Conservation (phyloP, 2,888 invertebrate species). For the Hoplodrina ambigua region DNA sequence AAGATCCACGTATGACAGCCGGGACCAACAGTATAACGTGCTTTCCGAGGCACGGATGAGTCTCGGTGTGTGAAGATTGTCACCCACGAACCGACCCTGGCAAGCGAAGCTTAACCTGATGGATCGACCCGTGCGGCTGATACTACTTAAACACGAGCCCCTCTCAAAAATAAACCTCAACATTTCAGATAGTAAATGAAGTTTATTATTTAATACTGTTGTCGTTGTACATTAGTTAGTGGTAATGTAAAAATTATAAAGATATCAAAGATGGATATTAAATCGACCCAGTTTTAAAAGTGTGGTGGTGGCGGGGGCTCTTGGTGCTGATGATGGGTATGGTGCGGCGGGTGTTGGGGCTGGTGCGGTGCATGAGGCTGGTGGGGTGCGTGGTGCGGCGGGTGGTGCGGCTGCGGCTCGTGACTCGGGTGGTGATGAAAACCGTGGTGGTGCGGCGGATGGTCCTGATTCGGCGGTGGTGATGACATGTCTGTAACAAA, state of each 20-base stretch:
- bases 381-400: conserved; percentile 52
- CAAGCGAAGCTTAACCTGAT: no score
- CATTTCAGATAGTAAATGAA: not conserved
- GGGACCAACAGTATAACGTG: no score
- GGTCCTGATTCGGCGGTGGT: conserved; percentile 55
- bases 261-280: not conserved
- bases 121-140: no score
- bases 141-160: no score
- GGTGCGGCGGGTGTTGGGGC: conserved; percentile 35
- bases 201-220: not conserved
- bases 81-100: no score
- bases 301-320: conserved; percentile 13
- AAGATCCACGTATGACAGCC: no score
- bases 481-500: conserved; percentile 63
- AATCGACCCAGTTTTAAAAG: not conserved
- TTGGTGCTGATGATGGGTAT: not conserved
- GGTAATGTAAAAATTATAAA: not conserved
- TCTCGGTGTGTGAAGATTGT: no score
- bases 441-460: conserved; percentile 54
- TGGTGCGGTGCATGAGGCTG: conserved; percentile 48
- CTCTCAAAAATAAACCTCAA: not conserved
- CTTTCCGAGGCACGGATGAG: no score
- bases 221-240: not conserved
- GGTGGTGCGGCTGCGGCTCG: conserved; percentile 55
- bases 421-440: conserved; percentile 48